Evolutionary conservation across 2,888 invertebrate genomes (phyloP), one percentile per base, ranked within the genome.

Genomic region (Sinelater perroti): DNA sequence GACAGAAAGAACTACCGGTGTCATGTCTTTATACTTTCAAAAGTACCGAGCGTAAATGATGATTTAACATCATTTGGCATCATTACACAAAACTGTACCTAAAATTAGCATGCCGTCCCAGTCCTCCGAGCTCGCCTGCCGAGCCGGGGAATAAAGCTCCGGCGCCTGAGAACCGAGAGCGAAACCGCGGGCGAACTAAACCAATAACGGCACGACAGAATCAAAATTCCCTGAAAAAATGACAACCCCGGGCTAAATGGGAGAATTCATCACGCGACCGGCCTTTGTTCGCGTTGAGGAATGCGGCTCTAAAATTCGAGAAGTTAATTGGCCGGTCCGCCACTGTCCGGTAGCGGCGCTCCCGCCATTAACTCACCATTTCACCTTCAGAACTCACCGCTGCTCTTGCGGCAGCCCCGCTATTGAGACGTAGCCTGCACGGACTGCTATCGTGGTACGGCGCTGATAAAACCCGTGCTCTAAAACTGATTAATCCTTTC

Each of bases 181-280:
- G 33, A 52, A 57, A 46, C 53, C 44, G 47, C 38, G 14, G 46
- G 38, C 53, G 30, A 57, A 54, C 50, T 61, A 61, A 59, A 62
- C 56, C 60, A 56, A 52, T 60, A 51, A 56, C 54, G 38, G 52
- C 62, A 65, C 61, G 61, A 61, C 58, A 53, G 60, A 56, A 61
- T 59, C 56, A 56, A 53, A 63, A 67, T 69, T 69, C 65, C 63
- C 63, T 57, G 65, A 68, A 72, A 70, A 72, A 71, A 69, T 72
- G 70, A 72, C 71, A 71, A 71, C 72, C 72, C 65, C 68, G 63
- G 72, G 72, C 72, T 56, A 70, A 72, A 71, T 64, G 60, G 66
- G 66, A 66, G 64, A 63, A 70, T 69, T 67, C 67, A 69, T 71
- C 73, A 73, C 73, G 72, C 73, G 67, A 72, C 64, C 59, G 55